Evolutionary conservation across 2,113 vertebrate species (phyloP), one percentile per base, ranked within the genome.

Genomic region (Prietella phreatophila): DNA sequence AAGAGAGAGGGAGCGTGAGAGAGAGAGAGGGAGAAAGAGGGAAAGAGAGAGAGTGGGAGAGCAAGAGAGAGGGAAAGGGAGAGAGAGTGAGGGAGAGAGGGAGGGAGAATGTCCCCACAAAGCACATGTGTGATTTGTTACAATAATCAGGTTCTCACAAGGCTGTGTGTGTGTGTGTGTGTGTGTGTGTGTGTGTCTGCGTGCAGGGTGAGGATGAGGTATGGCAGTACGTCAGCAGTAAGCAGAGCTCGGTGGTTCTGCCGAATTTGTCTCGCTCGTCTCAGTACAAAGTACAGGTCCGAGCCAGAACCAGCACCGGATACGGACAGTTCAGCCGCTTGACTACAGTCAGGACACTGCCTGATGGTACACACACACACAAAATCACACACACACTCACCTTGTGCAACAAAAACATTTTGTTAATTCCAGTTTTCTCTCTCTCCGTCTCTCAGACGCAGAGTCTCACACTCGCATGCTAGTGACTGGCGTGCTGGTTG

Each of bases 271-370:
- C 89, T 73, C 92, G 92, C 6, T 95, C 95, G 0, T 86, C 84
- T 0, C 89, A 78, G 25, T 97, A 97, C 58, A 92, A 92, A 91
- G 95, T 97, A 0, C 96, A 96, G 90, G 96, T 97, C 42, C 93
- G 96, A 0, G 96, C 96, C 0, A 93, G 96, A 27, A 96, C 96
- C 0, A 94, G 95, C 83, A 94, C 96, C 0, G 97, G 97, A 0
- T 97, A 96, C 0, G 96, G 97, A 0, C 92, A 94, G 0, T 97
- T 97, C 50, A 94, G 96, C 85, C 86, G 91, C 0, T 92, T 90
- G 19, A 88, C 83, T 15, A 85, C 73, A 84, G 94, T 97, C 93
- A 94, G 89, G 93, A 97, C 96, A 0, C 93, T 95, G 75, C 93
- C 94, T 0, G 92, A 95, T 0, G 96, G 97, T 97, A 86, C 55